These are phyloP conservation scores for Megaustenia siamemsis DNA, from an alignment of 2,888 invertebrate genomes.

Conservation along the genomic window DNA sequence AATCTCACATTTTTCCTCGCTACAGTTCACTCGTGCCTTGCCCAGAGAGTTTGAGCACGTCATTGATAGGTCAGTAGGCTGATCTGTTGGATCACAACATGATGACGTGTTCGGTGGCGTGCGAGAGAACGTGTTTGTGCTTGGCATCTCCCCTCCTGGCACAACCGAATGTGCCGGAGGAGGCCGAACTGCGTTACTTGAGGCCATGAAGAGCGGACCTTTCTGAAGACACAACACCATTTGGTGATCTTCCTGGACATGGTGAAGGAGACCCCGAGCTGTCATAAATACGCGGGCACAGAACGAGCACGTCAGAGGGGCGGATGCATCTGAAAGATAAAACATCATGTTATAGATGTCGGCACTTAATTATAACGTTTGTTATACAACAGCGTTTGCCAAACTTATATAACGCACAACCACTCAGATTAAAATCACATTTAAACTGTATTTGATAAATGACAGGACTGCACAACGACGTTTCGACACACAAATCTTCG, in stretches of 20 bases:
- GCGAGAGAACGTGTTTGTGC: neutral
- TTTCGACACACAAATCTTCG: too few relatives aligned
- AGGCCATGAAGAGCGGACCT: slow-evolving; percentile 18
- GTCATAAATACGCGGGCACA: slow-evolving; percentile 47
- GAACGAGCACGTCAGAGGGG: slow-evolving; percentile 42
- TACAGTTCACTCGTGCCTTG: slow-evolving; percentile 2
- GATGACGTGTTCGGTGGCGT: neutral
- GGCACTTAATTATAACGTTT: too few relatives aligned
- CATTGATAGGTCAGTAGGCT: slow-evolving; percentile 49
- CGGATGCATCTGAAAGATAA: slow-evolving; percentile 30
- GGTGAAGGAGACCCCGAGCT: slow-evolving; percentile 39
- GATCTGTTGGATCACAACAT: neutral
- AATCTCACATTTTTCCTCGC: slow-evolving; percentile 7
- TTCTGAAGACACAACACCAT: slow-evolving; percentile 43
- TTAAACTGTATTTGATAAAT: too few relatives aligned
- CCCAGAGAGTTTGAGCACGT: slow-evolving; percentile 22
- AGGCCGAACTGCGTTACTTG: neutral
- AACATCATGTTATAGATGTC: neutral
- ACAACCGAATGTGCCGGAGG: slow-evolving; percentile 33
- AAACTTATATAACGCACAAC: too few relatives aligned
- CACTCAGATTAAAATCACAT: too few relatives aligned
- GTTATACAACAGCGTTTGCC: too few relatives aligned
- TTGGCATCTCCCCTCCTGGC: neutral
- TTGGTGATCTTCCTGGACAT: slow-evolving; percentile 43
- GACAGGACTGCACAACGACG: too few relatives aligned